These are phyloP conservation scores for Eubasilissa splendida DNA, from an alignment of 2,888 invertebrate species.

Conservation along the genomic window DNA sequence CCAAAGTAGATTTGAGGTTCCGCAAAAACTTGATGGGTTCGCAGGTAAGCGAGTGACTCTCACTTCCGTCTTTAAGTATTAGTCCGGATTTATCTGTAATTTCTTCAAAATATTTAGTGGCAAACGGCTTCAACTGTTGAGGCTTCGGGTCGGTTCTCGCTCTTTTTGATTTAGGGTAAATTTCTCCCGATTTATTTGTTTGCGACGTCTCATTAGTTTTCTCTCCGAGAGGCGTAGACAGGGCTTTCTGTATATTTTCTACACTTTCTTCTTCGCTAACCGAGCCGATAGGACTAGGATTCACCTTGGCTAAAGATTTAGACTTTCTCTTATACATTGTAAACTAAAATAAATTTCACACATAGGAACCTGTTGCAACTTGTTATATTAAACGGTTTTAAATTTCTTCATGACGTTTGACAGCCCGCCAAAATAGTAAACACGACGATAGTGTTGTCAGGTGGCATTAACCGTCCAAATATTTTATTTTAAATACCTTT, in stretches of 20 bases:
- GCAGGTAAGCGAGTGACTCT: constrained; percentile 57
- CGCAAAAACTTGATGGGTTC: constrained; percentile 71
- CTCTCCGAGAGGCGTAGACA: constrained; percentile 33
- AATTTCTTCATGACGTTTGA: neutral
- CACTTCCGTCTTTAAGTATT: constrained; percentile 29
- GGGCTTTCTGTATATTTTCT: constrained; percentile 32
- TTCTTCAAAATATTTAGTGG: constrained; percentile 52
- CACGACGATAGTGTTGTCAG: constrained; percentile 9
- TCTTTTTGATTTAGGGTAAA: constrained; percentile 45
- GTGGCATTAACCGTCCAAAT: no score
- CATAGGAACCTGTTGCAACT: constrained; percentile 5
- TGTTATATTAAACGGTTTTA: constrained; percentile 4
- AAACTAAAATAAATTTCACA: neutral
- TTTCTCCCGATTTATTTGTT: neutral
- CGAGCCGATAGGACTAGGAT: constrained; percentile 20
- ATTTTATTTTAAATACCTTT: no score
- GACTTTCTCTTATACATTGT: constrained; percentile 49
- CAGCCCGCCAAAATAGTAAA: constrained; percentile 41
- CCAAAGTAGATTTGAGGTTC: constrained; percentile 68
- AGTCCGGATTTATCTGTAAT: constrained; percentile 45
- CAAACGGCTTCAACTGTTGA: constrained; percentile 46
- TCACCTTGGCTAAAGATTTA: constrained; percentile 34
- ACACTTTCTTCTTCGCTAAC: constrained; percentile 29
- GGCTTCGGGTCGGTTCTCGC: constrained; percentile 35
- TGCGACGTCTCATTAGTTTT: constrained; percentile 19